A percentile compares a stretch with the other conserved stretches of the same genome.
phyloP scores from a whole-genome alignment of 2,113 vertebrate genomes.

The Corythoichthys intestinalis region DNA sequence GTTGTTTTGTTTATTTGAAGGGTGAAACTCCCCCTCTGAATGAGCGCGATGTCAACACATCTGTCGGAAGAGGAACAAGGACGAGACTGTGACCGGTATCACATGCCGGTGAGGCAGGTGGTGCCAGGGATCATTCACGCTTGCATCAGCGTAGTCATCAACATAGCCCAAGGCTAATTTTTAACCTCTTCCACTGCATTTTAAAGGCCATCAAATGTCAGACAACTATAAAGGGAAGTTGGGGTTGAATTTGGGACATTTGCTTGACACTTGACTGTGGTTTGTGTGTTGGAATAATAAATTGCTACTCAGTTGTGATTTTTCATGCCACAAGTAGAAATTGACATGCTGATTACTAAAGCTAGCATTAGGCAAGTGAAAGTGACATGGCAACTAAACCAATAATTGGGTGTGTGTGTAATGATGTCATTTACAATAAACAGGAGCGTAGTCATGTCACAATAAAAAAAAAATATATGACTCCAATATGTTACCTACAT shows the following conservation, averaged over 20 bases:
- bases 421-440: background rate
- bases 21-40: constrained; percentile 26
- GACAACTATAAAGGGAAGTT: background rate
- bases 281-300: background rate
- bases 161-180: constrained; percentile 50
- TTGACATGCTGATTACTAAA: background rate
- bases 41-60: constrained; percentile 54
- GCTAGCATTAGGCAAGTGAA: background rate
- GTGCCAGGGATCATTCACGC: constrained; percentile 66
- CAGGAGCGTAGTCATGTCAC: background rate
- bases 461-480: no score
- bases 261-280: background rate
- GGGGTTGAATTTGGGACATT: background rate
- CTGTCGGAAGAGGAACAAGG: constrained; percentile 65
- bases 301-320: background rate
- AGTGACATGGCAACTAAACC: background rate
- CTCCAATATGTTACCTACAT: no score
- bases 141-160: constrained; percentile 59
- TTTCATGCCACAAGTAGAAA: background rate
- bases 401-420: background rate
- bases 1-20: constrained; percentile 41
- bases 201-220: constrained; percentile 7
- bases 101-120: constrained; percentile 72
- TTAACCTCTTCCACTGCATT: constrained; percentile 34
- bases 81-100: constrained; percentile 67